These are phyloP conservation scores for Craseonycteris thonglongyai DNA, from an alignment of 2,113 vertebrate genomes.

Conservation along the genomic window DNA sequence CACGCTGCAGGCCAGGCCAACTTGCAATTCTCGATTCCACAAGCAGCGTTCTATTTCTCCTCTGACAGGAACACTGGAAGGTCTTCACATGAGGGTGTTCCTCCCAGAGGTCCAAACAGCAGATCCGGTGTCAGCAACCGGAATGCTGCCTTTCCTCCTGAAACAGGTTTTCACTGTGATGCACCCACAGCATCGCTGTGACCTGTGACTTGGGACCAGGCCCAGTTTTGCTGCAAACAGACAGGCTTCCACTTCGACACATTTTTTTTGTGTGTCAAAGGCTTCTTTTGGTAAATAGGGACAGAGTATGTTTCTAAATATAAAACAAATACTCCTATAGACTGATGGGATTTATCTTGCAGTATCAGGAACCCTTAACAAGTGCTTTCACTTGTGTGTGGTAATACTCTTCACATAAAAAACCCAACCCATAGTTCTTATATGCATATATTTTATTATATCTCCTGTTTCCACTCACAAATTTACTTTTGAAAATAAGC, in stretches of 20 bases:
- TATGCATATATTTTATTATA: background rate
- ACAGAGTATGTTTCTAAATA: background rate
- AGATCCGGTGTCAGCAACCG: fast-evolving
- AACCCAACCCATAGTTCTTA: background rate
- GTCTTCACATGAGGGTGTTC: fast-evolving
- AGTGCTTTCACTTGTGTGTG: background rate
- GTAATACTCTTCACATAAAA: background rate
- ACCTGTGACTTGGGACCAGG: background rate
- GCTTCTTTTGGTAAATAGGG: background rate
- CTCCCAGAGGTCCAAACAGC: background rate
- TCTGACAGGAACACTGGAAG: background rate
- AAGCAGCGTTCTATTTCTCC: background rate
- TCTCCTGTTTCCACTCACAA: background rate
- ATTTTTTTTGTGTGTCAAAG: background rate
- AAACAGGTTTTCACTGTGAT: background rate
- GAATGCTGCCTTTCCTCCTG: background rate
- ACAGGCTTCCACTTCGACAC: background rate
- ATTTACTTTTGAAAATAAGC: background rate
- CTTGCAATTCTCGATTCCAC: background rate
- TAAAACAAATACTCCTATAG: background rate
- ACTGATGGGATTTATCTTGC: background rate
- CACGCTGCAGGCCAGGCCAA: background rate
- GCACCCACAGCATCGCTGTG: background rate
- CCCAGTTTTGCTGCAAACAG: background rate
- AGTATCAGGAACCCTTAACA: background rate